These are phyloP conservation scores for Littorina saxatilis DNA, from an alignment of 1,140 invertebrate genomes.

Conservation along the genomic window DNA sequence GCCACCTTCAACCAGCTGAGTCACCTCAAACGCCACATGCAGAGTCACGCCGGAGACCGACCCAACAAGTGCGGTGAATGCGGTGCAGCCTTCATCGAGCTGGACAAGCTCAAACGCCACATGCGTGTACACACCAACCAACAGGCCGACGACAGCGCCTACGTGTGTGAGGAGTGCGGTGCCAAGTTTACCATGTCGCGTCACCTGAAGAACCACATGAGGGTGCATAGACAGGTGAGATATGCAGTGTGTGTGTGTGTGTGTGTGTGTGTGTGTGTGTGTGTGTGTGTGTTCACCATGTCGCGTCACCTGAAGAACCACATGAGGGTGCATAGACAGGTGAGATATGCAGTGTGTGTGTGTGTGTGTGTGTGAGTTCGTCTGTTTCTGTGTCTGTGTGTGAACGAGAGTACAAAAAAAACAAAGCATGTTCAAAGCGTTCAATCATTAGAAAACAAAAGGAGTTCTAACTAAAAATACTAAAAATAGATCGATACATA, in stretches of 20 bases:
- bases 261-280: not conserved
- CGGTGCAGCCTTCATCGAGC: slow-evolving; percentile 62
- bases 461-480: too few relatives aligned
- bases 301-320: too few relatives aligned
- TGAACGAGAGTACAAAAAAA: too few relatives aligned
- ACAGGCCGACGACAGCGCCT: not conserved
- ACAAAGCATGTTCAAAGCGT: too few relatives aligned
- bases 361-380: too few relatives aligned
- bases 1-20: slow-evolving; percentile 92
- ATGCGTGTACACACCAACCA: slow-evolving; percentile 57
- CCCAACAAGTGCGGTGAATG: slow-evolving; percentile 66
- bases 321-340: not conserved
- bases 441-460: too few relatives aligned
- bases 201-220: slow-evolving; percentile 33
- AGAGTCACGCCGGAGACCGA: slow-evolving; percentile 58
- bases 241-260: not conserved
- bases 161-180: slow-evolving; percentile 32
- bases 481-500: too few relatives aligned
- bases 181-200: slow-evolving; percentile 1
- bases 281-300: too few relatives aligned
- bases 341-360: not conserved
- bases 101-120: slow-evolving; percentile 69
- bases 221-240: slow-evolving; percentile 18
- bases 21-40: slow-evolving; percentile 77
- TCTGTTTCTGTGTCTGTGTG: not conserved